These are phyloP conservation scores for Littorina saxatilis DNA, from an alignment of 1,140 invertebrate genomes.

Conservation along the genomic window DNA sequence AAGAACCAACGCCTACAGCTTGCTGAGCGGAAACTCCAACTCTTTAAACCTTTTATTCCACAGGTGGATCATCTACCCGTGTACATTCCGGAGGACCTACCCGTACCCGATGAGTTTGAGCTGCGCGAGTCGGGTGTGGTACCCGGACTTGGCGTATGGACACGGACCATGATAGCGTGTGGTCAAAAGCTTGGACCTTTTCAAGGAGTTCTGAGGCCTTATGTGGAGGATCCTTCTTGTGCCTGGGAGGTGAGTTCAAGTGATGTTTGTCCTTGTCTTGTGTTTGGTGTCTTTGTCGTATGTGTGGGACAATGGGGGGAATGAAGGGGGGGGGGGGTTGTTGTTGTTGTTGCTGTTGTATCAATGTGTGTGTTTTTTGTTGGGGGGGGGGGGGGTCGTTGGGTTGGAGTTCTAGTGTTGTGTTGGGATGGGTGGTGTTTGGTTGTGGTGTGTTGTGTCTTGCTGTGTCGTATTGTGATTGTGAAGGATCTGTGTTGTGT, in stretches of 20 bases:
- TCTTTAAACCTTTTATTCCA: too few species aligned
- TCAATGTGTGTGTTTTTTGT: background rate
- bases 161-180: background rate
- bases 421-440: background rate
- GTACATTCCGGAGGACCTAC: background rate
- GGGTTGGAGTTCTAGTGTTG: background rate
- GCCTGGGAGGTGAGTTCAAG: slow-evolving; percentile 40
- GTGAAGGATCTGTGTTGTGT: background rate
- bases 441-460: too few species aligned
- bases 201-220: background rate
- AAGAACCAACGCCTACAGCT: too few species aligned
- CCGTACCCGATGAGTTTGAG: slow-evolving; percentile 25
- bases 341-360: background rate
- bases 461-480: background rate
- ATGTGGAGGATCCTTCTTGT: slow-evolving; percentile 26
- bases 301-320: background rate
- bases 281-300: background rate
- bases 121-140: slow-evolving; percentile 1
- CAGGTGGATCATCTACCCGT: background rate
- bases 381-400: background rate
- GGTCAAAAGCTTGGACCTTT: slow-evolving; percentile 25
- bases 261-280: too few species aligned
- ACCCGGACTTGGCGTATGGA: slow-evolving; percentile 11
- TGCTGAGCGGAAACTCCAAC: too few species aligned
- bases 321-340: background rate